Conservation (phyloP, 2,113 vertebrate species). For the Cheilinus undulatus region DNA sequence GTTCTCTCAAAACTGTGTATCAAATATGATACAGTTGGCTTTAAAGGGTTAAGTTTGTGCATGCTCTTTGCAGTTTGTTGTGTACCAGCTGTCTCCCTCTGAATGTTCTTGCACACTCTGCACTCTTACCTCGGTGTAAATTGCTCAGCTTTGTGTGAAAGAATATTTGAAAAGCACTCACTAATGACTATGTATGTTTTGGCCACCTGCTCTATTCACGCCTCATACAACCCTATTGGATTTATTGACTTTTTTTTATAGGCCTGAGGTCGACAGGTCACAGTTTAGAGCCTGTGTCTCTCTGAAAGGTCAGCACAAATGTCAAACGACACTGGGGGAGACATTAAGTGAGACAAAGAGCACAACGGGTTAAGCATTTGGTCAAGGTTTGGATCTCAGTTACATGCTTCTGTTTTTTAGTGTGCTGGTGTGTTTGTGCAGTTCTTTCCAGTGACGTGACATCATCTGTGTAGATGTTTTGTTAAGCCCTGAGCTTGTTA, state of each 20-base stretch:
- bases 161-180: constrained; percentile 60
- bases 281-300: constrained; percentile 19
- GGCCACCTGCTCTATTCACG: constrained; percentile 61
- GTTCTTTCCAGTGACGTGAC: background rate
- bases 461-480: constrained; percentile 3
- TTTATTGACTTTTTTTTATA: constrained; percentile 59
- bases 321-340: constrained; percentile 12
- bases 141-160: constrained; percentile 63
- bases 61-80: background rate
- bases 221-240: constrained; percentile 39
- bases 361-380: background rate
- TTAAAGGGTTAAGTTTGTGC: too few relatives aligned
- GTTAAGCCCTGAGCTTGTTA: constrained; percentile 14
- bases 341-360: background rate
- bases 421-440: background rate
- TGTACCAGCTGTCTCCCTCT: constrained; percentile 22
- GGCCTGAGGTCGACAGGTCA: constrained; percentile 44
- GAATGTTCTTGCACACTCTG: constrained; percentile 36
- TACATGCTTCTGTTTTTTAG: constrained; percentile 5
- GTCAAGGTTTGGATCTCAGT: constrained; percentile 3
- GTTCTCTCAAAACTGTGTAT: too few relatives aligned
- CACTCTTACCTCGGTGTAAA: constrained; percentile 60
- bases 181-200: constrained; percentile 62
- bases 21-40: too few relatives aligned
- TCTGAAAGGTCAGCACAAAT: constrained; percentile 42